A percentile compares a stretch with the other conserved stretches of the same genome.
Evolutionary conservation across 2,797 vertebrate genomes (phyloP).

Genomic region (Distichodus sexfasciatus): DNA sequence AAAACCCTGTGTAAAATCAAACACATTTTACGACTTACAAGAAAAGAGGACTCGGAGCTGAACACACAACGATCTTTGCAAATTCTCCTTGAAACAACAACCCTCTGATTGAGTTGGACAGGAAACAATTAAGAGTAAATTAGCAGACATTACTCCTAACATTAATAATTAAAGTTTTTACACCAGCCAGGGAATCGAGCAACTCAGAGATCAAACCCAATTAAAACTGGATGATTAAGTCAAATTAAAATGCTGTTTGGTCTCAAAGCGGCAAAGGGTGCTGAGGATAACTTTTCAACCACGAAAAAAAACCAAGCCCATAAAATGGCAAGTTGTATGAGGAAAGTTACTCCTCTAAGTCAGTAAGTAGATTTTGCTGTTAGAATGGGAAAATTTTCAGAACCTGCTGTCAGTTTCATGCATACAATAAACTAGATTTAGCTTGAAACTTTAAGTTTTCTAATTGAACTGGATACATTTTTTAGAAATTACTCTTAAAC

Average conservation of each 20-base stretch:
- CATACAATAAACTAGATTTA: no score
- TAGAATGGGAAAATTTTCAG: no score
- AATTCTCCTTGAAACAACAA: not conserved
- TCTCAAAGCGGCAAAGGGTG: not conserved
- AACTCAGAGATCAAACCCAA: no score
- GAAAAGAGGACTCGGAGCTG: not conserved
- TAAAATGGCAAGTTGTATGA: not conserved
- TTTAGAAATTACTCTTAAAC: no score
- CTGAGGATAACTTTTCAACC: not conserved
- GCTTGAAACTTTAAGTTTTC: no score
- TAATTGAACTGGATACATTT: no score
- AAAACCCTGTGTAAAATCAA: no score
- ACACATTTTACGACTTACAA: not conserved
- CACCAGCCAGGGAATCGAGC: not conserved
- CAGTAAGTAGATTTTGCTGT: no score
- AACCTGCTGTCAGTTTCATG: no score
- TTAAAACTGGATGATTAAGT: not conserved
- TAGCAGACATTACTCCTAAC: not conserved
- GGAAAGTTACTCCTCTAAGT: no score
- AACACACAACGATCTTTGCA: not conserved
- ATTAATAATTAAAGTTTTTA: not conserved
- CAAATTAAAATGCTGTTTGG: not conserved
- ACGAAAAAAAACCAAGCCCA: not conserved
- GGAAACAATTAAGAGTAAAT: not conserved
- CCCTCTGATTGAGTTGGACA: not conserved